Evolutionary conservation across 2,888 invertebrate species (phyloP), one percentile per base, ranked within the genome.

Genomic region (Eucera pruinosa): DNA sequence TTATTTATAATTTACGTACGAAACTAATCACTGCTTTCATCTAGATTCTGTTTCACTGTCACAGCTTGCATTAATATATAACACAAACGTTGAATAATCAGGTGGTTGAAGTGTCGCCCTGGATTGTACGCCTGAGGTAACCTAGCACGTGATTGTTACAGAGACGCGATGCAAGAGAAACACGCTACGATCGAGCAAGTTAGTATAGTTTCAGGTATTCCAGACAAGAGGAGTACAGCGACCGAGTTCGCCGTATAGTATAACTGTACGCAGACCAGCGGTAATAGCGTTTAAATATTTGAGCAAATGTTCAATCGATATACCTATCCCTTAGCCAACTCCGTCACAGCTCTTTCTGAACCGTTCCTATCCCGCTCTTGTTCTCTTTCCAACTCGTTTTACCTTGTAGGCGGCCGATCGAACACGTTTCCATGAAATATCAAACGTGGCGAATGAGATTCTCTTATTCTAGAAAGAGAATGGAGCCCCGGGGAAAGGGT

Each of bases 241-340:
- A 73, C 39, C 72, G 80, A 76, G 70, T 78, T 74, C 70, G 39
- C 48, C 67, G 55, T 74, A 62, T 64, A 80, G 82, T 87, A 82
- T 78, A 87, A 87, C 86, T 86, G 84, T 86, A 88, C 82, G 80
- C 83, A 69, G 74, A 79, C 77, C 84, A 72, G 58, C 78, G 81
- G 90, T 90, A 90, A 91, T 91, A 90, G 90, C 90, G 88, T 90
- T 91, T 91, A 89, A 91, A 91, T 91, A 91, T 91, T 90, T 91
- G 87, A 91, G 86, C 84, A 88, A 88, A 89, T 89, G 90, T 89
- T 89, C 90, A 91, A 91, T 91, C 90, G 89, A 90, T 91, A 90
- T 86, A 80, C 71, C 75, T 78, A 81, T 83, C 82, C 87, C 86
- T 84, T 81, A 75, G 82, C 82, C 84, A 52, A 70, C 72, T 80